phyloP scores from a whole-genome alignment of 2,113 vertebrate species.

The Chloropsis hardwickii region DNA sequence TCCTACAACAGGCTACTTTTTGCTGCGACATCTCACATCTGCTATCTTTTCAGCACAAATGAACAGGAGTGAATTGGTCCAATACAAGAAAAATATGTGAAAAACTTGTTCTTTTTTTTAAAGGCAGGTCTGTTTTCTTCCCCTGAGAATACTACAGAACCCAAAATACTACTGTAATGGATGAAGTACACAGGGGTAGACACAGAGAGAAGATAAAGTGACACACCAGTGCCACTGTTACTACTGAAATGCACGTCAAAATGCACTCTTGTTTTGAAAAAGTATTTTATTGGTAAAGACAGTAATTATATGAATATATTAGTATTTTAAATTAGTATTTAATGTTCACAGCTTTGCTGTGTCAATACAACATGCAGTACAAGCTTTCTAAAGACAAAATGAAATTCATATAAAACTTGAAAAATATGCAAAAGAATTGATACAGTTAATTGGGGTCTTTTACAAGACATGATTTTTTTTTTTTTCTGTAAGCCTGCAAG shows the following conservation, averaged over 20 bases:
- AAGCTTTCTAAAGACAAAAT: background rate
- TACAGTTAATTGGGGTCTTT: background rate
- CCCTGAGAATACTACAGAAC: background rate
- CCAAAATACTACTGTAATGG: fast-evolving
- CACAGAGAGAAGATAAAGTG: background rate
- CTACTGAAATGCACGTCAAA: fast-evolving
- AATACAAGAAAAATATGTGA: background rate
- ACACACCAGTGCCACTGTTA: background rate
- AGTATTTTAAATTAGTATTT: background rate
- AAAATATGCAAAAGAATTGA: background rate
- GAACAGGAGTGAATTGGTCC: background rate
- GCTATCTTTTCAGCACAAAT: background rate
- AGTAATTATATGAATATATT: background rate
- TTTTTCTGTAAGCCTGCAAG: background rate
- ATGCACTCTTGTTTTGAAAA: background rate
- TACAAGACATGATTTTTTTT: background rate
- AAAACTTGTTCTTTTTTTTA: background rate
- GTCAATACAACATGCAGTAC: background rate
- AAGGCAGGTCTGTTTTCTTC: background rate
- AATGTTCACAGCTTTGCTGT: background rate
- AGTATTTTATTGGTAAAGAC: background rate
- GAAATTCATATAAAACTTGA: background rate
- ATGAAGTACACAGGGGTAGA: fast-evolving
- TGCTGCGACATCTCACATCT: fast-evolving
- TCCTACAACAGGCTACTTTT: background rate